Conservation (phyloP, 2,888 invertebrate species). For the Drosophila prolongata region DNA sequence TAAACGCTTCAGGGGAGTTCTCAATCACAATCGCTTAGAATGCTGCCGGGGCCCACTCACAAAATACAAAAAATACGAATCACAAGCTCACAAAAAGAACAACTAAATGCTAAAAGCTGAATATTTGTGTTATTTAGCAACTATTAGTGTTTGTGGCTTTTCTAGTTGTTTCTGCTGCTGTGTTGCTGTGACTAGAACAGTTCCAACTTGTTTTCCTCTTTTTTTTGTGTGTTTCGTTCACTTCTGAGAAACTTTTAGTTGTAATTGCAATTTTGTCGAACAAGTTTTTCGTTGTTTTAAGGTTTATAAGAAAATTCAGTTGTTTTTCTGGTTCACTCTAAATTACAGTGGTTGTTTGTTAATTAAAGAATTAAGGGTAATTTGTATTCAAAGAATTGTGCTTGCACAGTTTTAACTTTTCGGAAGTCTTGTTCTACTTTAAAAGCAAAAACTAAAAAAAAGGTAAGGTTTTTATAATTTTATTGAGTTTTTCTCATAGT, state of each 20-base stretch:
- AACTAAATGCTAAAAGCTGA: slow-evolving; percentile 49
- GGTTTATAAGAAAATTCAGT: slow-evolving; percentile 36
- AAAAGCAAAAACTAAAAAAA: background rate
- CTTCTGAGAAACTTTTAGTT: slow-evolving; percentile 50
- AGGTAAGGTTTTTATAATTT: background rate
- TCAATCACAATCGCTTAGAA: slow-evolving; percentile 51
- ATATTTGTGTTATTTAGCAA: slow-evolving; percentile 70
- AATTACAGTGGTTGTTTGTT: slow-evolving; percentile 11
- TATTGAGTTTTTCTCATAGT: too few species aligned
- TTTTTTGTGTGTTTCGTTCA: slow-evolving; percentile 5
- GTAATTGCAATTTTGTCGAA: slow-evolving; percentile 65
- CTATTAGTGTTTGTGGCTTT: slow-evolving; percentile 51
- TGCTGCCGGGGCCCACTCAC: slow-evolving; percentile 72
- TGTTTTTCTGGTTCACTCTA: slow-evolving; percentile 30
- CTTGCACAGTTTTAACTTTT: background rate
- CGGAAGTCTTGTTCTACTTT: background rate
- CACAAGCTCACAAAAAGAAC: slow-evolving; percentile 18
- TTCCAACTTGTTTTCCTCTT: slow-evolving; percentile 54
- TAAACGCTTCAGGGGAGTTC: slow-evolving; percentile 52
- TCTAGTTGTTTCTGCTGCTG: slow-evolving; percentile 31
- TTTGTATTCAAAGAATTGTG: slow-evolving; percentile 3
- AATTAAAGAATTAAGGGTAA: slow-evolving; percentile 11
- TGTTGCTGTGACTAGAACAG: slow-evolving; percentile 46
- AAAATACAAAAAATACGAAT: slow-evolving; percentile 35
- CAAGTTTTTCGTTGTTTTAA: slow-evolving; percentile 61